A percentile compares a stretch with the other conserved stretches of the same genome.
Conservation (phyloP, 2,888 invertebrate species). For the Eledona agricola region DNA sequence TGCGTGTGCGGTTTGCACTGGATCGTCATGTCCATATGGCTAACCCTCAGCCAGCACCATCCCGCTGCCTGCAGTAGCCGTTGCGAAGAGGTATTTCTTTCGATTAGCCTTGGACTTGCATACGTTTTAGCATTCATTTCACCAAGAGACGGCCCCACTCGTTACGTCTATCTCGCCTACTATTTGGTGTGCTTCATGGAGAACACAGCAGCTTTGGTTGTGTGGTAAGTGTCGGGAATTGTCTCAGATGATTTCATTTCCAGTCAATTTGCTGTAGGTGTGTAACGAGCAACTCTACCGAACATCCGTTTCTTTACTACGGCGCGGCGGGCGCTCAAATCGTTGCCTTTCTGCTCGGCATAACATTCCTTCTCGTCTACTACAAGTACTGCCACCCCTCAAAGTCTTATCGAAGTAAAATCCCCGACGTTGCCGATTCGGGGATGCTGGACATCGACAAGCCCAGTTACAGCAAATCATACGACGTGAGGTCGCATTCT, state of each 20-base stretch:
- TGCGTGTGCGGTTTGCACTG: conserved; percentile 65
- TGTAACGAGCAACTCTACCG: conserved; percentile 59
- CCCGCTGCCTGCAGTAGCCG: conserved; percentile 62
- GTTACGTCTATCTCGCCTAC: conserved; percentile 64
- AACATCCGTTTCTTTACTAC: conserved; percentile 60
- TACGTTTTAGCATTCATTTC: conserved; percentile 70
- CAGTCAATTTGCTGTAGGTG: conserved; percentile 58
- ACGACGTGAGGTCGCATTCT: conserved; percentile 54
- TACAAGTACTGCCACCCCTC: conserved; percentile 63
- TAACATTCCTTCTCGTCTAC: conserved; percentile 61
- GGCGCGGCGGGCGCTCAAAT: conserved; percentile 61
- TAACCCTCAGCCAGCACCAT: conserved; percentile 63
- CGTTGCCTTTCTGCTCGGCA: conserved; percentile 58
- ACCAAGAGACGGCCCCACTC: conserved; percentile 68
- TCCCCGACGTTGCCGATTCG: conserved; percentile 50
- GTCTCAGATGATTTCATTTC: no score
- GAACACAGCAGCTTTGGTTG: conserved; percentile 62
- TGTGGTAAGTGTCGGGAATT: conserved; percentile 59
- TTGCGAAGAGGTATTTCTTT: conserved; percentile 63
- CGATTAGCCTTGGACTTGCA: conserved; percentile 67
- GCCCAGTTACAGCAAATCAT: conserved; percentile 60
- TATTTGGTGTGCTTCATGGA: conserved; percentile 64
- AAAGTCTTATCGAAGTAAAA: conserved; percentile 50
- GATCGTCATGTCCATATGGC: conserved; percentile 67
- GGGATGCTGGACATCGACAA: conserved; percentile 55